These are phyloP conservation scores for Atractosteus spatula DNA, from an alignment of 2,113 vertebrate species.

Conservation along the genomic window DNA sequence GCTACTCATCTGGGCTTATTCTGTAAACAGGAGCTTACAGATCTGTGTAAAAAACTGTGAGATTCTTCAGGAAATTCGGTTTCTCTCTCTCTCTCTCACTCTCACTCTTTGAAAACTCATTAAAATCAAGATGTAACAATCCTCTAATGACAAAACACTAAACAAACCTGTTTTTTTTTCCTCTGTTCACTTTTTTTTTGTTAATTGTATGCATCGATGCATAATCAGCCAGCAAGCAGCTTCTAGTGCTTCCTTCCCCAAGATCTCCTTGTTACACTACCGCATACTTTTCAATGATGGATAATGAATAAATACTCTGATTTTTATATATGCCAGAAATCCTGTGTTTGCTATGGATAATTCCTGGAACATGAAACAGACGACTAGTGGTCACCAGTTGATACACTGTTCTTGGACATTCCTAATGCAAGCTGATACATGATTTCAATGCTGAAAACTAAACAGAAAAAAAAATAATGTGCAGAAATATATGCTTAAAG, in stretches of 20 bases:
- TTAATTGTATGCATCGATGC: neutral
- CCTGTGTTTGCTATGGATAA: too few relatives aligned
- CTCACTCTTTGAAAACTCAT: neutral
- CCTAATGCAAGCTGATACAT: too few relatives aligned
- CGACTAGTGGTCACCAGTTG: too few relatives aligned
- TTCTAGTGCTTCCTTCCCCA: neutral
- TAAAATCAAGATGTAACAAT: neutral
- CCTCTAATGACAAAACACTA: constrained; percentile 3
- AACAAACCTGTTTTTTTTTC: neutral
- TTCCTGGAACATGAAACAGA: too few relatives aligned
- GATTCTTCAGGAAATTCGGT: constrained; percentile 19
- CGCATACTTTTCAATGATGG: too few relatives aligned
- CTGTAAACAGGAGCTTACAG: constrained; percentile 34
- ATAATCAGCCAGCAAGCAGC: neutral
- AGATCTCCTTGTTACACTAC: too few relatives aligned
- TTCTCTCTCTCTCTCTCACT: constrained; percentile 14
- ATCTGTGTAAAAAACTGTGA: constrained; percentile 21
- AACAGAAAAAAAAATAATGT: too few relatives aligned
- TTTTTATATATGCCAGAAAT: too few relatives aligned
- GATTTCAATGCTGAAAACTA: too few relatives aligned
- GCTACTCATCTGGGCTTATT: constrained; percentile 35
- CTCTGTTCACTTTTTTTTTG: constrained; percentile 11
- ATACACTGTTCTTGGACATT: too few relatives aligned
- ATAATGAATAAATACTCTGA: too few relatives aligned
- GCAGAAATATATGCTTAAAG: too few relatives aligned